Evolutionary conservation across 2,888 invertebrate genomes (phyloP).

Genomic region (Hesperia comma): DNA sequence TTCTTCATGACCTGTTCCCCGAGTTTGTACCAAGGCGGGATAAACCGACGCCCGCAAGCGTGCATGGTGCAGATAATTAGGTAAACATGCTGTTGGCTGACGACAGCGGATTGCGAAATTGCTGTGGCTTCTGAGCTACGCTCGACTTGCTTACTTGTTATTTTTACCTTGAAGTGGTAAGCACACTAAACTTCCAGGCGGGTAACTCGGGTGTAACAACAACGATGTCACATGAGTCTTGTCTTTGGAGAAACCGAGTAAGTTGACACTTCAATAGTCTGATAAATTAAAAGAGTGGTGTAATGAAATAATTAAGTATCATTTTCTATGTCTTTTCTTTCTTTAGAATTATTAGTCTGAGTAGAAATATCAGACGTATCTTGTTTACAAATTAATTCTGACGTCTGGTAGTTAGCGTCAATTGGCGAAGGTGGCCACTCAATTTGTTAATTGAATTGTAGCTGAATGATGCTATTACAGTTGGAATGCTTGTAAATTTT

Average conservation of each 20-base stretch:
- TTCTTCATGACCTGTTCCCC: constrained; percentile 1
- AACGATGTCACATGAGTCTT: neutral
- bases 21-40: neutral
- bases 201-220: neutral
- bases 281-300: neutral
- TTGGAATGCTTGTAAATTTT: too few species aligned
- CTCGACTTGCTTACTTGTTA: constrained; percentile 17
- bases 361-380: too few species aligned
- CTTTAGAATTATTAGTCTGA: too few species aligned
- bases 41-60: constrained; percentile 8
- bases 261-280: neutral
- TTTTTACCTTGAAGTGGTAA: constrained; percentile 25
- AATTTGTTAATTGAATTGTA: too few species aligned
- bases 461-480: too few species aligned
- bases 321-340: too few species aligned
- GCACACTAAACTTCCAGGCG: neutral
- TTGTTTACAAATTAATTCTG: too few species aligned
- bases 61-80: constrained; percentile 25
- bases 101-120: constrained; percentile 17
- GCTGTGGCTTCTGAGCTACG: constrained; percentile 9
- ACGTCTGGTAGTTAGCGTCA: too few species aligned
- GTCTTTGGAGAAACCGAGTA: too few species aligned
- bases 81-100: constrained; percentile 23
- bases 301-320: neutral
- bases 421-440: too few species aligned